Conservation (phyloP, 2,797 vertebrate genomes). For the Helicolenus hilgendorfi region DNA sequence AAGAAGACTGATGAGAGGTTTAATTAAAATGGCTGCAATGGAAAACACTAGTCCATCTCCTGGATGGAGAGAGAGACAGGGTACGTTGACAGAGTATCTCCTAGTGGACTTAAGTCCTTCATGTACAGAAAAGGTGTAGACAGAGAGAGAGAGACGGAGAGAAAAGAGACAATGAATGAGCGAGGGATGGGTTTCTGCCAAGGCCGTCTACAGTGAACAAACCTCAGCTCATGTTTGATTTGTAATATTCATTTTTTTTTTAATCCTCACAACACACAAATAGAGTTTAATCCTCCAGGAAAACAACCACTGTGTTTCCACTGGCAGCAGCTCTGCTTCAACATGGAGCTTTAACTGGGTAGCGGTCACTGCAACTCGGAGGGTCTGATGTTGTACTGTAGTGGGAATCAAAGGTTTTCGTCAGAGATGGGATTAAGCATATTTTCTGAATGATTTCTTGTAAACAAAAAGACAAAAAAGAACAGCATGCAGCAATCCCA, state of each 20-base stretch:
- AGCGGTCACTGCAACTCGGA: conserved; percentile 46
- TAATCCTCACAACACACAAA: conserved; percentile 62
- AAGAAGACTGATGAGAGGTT: conserved; percentile 58
- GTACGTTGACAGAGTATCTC: conserved; percentile 8
- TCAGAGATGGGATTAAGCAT: conserved; percentile 62
- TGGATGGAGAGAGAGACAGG: conserved; percentile 6
- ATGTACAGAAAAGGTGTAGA: conserved; percentile 10
- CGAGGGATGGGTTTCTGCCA: conserved; percentile 16
- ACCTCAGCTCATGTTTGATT: conserved; percentile 69
- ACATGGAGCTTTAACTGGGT: conserved; percentile 49
- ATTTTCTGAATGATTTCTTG: conserved; percentile 54
- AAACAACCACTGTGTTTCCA: conserved; percentile 47
- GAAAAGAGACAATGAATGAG: conserved; percentile 2
- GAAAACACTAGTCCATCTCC: conserved; percentile 56
- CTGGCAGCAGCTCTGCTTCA: conserved; percentile 50
- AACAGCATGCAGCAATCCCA: conserved; percentile 17
- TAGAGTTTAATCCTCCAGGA: conserved; percentile 59
- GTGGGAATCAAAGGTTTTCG: conserved; percentile 45
- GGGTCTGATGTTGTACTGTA: conserved; percentile 47
- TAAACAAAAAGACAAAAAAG: conserved; percentile 37
- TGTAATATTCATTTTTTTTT: conserved; percentile 59
- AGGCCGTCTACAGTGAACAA: conserved; percentile 36
- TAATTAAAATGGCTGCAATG: conserved; percentile 66
- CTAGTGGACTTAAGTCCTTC: conserved; percentile 6
- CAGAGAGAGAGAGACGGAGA: neutral